Evolutionary conservation across 2,113 vertebrate species (phyloP), one percentile per base, ranked within the genome.

Genomic region (Hepsetus odoe): DNA sequence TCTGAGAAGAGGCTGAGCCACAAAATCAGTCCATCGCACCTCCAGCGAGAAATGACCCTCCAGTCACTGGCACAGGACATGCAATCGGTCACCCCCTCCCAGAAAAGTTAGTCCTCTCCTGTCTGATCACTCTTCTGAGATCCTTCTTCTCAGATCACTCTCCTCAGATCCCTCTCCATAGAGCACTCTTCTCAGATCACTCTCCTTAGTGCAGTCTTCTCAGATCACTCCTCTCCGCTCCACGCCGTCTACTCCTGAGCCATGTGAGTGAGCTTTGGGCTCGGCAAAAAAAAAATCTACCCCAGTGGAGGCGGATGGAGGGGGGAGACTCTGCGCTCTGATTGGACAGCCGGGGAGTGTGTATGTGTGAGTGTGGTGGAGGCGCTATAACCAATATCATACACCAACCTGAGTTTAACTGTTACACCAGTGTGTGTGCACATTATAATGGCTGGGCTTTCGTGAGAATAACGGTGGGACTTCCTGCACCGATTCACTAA

Each of bases 211-310:
- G n/a, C n/a, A n/a, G n/a, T n/a, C n/a, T n/a, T n/a, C n/a, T n/a
- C n/a, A 30, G 22, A 26, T 24, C 44, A 68, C 46, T 76, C 24
- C 61, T 32, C 28, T 12, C 44, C 40, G 46, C 58, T 38, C 77
- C 69, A 68, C 64, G 35, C 38, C 73, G 78, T n/a, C 44, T 68
- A 74, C 35, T 59, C 62, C 78, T 55, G 33, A 46, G 33, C 56
- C 69, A 72, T 72, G 71, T 28, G 28, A 55, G 40, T 18, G 38
- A 33, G 56, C 64, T 46, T 78, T 55, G 40, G 58, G 46, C 64
- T 79, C 69, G 56, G 69, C 68, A 72, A 20, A 55, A 44, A 44
- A 58, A 68, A 42, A 72, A n/a, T n/a, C 77, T 72, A 46, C 44
- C 58, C 62, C 24, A 79, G 58, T 79, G 77, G 62, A 32, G 18